These are phyloP conservation scores for Octomys mimax DNA, from an alignment of 2,797 vertebrate genomes.

Conservation along the genomic window DNA sequence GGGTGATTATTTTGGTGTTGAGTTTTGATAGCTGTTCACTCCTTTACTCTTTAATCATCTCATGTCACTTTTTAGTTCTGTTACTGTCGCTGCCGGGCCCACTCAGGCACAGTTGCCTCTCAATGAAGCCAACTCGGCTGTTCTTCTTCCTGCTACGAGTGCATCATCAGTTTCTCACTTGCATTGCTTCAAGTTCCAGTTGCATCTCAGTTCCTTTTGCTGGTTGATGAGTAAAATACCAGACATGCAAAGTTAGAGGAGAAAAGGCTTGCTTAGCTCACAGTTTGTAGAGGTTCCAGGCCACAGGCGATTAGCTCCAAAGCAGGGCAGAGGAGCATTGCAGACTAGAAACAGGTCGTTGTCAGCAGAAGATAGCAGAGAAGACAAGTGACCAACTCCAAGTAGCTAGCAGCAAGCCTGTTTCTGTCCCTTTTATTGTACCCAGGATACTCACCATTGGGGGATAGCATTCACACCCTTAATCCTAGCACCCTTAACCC, in stretches of 20 bases:
- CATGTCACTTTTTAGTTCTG: not conserved
- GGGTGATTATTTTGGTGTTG: constrained; percentile 6
- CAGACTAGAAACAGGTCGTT: not conserved
- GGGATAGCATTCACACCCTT: not conserved
- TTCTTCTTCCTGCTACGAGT: not conserved
- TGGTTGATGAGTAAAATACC: not conserved
- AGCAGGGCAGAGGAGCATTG: not conserved
- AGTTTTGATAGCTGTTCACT: not conserved
- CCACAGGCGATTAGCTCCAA: not conserved
- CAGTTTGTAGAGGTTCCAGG: not conserved
- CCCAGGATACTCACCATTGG: not conserved
- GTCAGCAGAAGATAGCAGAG: not conserved
- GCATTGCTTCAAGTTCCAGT: not conserved
- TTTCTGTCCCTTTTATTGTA: not conserved
- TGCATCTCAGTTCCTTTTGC: not conserved
- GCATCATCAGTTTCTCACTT: not conserved
- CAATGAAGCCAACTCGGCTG: not conserved
- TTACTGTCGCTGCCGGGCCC: not conserved
- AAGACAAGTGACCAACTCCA: not conserved
- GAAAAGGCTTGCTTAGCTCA: not conserved
- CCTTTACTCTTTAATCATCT: not conserved
- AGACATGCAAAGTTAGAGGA: not conserved
- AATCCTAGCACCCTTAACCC: not conserved
- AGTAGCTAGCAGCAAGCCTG: not conserved
- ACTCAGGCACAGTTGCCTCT: not conserved